Evolutionary conservation across 1,140 invertebrate genomes (phyloP).

Genomic region (Rhynchophorus ferrugineus): DNA sequence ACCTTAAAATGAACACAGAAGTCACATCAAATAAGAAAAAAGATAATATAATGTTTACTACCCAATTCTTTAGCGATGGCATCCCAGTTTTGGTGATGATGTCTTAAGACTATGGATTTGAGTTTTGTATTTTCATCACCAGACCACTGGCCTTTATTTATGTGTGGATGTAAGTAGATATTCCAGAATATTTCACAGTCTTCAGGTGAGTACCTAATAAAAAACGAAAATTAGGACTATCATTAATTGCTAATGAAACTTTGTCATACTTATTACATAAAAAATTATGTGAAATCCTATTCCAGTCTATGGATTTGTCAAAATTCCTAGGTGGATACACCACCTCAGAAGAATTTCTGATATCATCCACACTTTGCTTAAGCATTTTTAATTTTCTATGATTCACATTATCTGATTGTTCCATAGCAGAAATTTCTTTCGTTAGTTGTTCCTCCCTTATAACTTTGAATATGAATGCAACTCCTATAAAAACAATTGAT

Average conservation of each 20-base stretch:
- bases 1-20: slow-evolving; percentile 32
- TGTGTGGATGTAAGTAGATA: slow-evolving; percentile 54
- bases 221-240: slow-evolving; percentile 2
- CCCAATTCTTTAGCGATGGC: slow-evolving; percentile 48
- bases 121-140: slow-evolving; percentile 49
- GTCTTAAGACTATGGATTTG: slow-evolving; percentile 40
- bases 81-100: slow-evolving; percentile 56
- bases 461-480: slow-evolving; percentile 15
- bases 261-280: slow-evolving; percentile 21
- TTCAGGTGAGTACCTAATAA: slow-evolving; percentile 43
- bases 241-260: neutral
- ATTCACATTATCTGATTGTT: too few relatives aligned
- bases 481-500: slow-evolving; percentile 1
- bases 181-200: slow-evolving; percentile 59
- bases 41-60: slow-evolving; percentile 28
- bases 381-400: too few relatives aligned
- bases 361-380: slow-evolving; percentile 13
- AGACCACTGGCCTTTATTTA: slow-evolving; percentile 56
- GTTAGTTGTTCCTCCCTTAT: slow-evolving; percentile 8
- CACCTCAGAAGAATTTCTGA: slow-evolving; percentile 6
- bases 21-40: neutral
- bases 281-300: slow-evolving; percentile 23
- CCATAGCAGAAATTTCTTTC: too few relatives aligned
- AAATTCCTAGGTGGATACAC: slow-evolving; percentile 15
- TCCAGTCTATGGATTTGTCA: slow-evolving; percentile 29